Percentiles rank a stretch among this genome's conserved stretches.
Conservation (phyloP, 2,797 vertebrate genomes). For the Cottoperca gobio region DNA sequence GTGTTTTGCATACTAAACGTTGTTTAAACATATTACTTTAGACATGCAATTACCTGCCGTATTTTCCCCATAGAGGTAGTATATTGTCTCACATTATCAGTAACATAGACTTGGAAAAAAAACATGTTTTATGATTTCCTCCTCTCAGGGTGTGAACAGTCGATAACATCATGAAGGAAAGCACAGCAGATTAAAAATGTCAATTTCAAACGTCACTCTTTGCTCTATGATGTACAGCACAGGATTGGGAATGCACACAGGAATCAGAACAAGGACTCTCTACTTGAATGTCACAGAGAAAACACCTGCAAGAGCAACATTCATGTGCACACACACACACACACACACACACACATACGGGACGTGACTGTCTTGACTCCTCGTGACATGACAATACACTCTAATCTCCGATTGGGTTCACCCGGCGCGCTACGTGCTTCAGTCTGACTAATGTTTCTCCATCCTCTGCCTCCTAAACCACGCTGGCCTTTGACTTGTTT, state of each 20-base stretch:
- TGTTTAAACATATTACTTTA: conserved; percentile 21
- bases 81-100: conserved; percentile 15
- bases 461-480: conserved; percentile 50
- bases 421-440: conserved; percentile 36
- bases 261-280: conserved; percentile 55
- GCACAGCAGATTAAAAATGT: conserved; percentile 80
- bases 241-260: conserved; percentile 37
- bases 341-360: conserved; percentile 36
- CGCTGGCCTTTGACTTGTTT: conserved; percentile 78
- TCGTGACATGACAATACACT: conserved; percentile 60
- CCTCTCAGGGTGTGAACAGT: conserved; percentile 47
- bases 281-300: conserved; percentile 38
- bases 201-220: conserved; percentile 71
- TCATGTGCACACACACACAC: conserved; percentile 15
- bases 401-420: conserved; percentile 61
- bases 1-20: background rate
- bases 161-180: conserved; percentile 70
- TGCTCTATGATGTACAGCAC: conserved; percentile 66
- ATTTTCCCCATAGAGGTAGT: conserved; percentile 6
- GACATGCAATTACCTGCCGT: conserved; percentile 34
- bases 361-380: conserved; percentile 64
- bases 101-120: background rate
- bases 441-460: conserved; percentile 62
- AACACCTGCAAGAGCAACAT: conserved; percentile 45
- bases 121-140: conserved; percentile 28